Percentiles rank a stretch among this genome's conserved stretches.
These are phyloP conservation scores for Crypturellus undulatus DNA, from an alignment of 2,113 vertebrate genomes.

Conservation along the genomic window DNA sequence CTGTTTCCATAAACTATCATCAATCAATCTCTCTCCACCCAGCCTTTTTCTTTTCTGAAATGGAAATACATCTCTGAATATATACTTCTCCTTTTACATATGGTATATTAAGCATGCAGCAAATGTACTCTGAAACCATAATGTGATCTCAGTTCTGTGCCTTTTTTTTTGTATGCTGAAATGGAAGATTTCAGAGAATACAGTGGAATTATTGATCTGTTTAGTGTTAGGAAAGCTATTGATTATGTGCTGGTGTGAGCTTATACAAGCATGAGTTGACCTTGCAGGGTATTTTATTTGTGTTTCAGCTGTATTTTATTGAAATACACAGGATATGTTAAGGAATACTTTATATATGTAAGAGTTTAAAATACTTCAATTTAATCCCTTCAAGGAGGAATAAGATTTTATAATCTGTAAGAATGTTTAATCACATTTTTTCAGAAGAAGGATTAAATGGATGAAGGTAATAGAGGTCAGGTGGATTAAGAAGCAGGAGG, in stretches of 20 bases:
- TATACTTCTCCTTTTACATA: neutral
- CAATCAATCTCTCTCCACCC: neutral
- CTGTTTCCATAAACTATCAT: neutral
- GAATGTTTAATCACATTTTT: neutral
- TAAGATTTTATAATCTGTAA: neutral
- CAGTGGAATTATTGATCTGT: slow-evolving; percentile 30
- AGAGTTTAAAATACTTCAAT: neutral
- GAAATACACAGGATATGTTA: neutral
- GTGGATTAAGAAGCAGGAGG: neutral
- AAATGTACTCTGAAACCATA: neutral
- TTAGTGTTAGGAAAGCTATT: slow-evolving; percentile 31
- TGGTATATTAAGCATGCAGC: neutral
- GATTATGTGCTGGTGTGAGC: neutral
- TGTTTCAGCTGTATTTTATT: neutral
- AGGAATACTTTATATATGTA: neutral
- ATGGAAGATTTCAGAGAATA: slow-evolving; percentile 10
- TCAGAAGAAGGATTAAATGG: neutral
- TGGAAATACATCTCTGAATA: neutral
- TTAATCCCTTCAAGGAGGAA: neutral
- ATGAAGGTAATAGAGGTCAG: neutral
- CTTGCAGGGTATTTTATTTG: slow-evolving; percentile 8
- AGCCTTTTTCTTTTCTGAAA: neutral
- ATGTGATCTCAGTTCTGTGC: neutral
- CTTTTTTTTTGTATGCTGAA: neutral
- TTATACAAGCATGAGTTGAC: slow-evolving; percentile 49